Base-by-base conservation (phyloP, 2,888 invertebrate species). In the Morpho deidamia region DNA sequence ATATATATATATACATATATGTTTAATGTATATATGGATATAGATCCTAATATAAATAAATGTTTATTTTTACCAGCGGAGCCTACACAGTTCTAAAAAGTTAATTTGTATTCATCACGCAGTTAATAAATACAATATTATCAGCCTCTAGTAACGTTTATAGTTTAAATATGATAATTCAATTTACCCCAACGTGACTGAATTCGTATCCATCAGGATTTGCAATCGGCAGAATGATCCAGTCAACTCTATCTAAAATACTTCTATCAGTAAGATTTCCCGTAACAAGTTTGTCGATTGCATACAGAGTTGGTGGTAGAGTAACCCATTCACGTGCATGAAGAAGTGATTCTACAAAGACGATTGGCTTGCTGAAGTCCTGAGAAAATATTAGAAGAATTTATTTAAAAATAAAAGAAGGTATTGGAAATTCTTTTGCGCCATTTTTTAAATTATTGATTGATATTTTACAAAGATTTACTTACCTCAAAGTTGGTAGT, bases 121-220 rank as follows among this genome's bases (percentile, higher is more conserved):
- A 23, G 23, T 23, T 5, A 23, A 23, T 23, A 23, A 23, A 23
- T 23, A 23, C 3, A 23, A 23, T 23, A 23, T 5, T 23, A 23
- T 23, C 23, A 23, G 23, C 23, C 1, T 23, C 4, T 23, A 23
- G 23, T 23, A 23, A 23, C 5, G 23, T 23, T 23, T 23, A 23
- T 23, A 23, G 23, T 23, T 5, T 3, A 23, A 23, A 23, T 23
- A 23, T 23, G 23, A 23, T 23, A 23, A 23, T 23, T 23, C 5
- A 23, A 23, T 33, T 84, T 78, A 91, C 91, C 65, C 76, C 78
- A 4, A 85, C 82, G 69, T 91, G 91, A 0, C 92, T 91, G 74
- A 90, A 94, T 71, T 92, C 93, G 67, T 94, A 95, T 11, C 95
- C 95, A 80, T 95, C 95, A 7, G 94, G 94, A 74, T 95, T 95